These are phyloP conservation scores for Drosophila virilis DNA, from an alignment of 1,140 invertebrate species.

Conservation along the genomic window DNA sequence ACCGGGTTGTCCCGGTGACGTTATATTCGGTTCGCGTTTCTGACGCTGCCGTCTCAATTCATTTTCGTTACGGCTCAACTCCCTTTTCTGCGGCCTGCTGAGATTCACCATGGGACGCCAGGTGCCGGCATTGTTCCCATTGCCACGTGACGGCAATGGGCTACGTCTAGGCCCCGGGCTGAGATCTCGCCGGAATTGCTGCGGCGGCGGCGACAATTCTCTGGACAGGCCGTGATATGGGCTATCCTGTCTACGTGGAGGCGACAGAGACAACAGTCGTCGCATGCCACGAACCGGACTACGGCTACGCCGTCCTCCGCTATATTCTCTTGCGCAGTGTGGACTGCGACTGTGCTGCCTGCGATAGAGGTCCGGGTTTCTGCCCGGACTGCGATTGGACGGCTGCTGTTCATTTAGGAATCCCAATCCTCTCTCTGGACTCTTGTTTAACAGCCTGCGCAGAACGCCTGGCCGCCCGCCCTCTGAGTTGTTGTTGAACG, in stretches of 20 bases:
- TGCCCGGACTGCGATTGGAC: not conserved
- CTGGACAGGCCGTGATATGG: not conserved
- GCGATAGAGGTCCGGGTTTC: not conserved
- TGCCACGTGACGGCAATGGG: not conserved
- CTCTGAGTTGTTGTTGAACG: not conserved
- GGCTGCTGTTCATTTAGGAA: too few relatives aligned
- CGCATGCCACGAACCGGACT: not conserved
- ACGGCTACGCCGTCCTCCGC: not conserved
- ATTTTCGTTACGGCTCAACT: not conserved
- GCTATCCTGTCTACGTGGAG: not conserved
- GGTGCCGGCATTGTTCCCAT: not conserved
- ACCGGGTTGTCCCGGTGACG: slow-evolving; percentile 2
- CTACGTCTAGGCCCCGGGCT: not conserved
- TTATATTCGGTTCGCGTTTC: not conserved
- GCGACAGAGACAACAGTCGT: not conserved
- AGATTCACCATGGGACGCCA: not conserved
- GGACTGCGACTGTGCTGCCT: not conserved
- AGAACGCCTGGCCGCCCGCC: not conserved
- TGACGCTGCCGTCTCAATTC: not conserved
- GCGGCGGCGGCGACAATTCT: not conserved
- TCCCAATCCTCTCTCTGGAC: not conserved
- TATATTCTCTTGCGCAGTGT: not conserved
- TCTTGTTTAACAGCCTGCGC: not conserved
- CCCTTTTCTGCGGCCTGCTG: not conserved
- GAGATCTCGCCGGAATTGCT: not conserved